Evolutionary conservation across 1,140 invertebrate genomes (phyloP), one percentile per base, ranked within the genome.

Genomic region (Heliconius congener): DNA sequence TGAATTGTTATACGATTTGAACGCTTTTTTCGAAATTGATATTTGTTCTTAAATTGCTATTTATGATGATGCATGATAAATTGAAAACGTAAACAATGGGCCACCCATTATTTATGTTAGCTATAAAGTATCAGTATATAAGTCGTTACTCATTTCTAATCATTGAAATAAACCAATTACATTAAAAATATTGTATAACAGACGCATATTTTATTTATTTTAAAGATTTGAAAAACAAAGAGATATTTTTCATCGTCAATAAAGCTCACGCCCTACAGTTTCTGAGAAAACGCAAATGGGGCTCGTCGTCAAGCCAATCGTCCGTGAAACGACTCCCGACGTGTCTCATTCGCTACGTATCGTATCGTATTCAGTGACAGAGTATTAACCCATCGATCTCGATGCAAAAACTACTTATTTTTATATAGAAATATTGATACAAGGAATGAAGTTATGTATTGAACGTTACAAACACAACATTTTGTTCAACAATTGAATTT

Each of bases 301-400:
- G 52, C 76, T 73, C 79, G 78, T 78, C 85, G 85, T 85, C 84
- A 84, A 81, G 73, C 73, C 90, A 92, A 93, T 92, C 85, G 91
- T 78, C 85, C 92, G 90, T 92, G 90, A 91, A 92, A 92, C 90
- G 88, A 88, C 86, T 89, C 87, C 81, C 88, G 91, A 92, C 91
- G 90, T 83, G 87, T 93, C 90, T 93, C 91, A 72, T 72, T 72
- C 71, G 71, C 18, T 72, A 72, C 71, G 71, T 72, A 72, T 72
- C 71, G 82, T 84, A 82, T 88, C 85, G 82, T 83, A 82, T 86
- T 80, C 83, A 82, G 79, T 88, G 85, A 89, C 85, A 85, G 85
- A 78, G 82, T 84, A 90, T 92, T 90, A 91, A 83, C 81, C 80
- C 84, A 89, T 88, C 89, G 84, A 89, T 86, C 80, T 66, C 80